Base-by-base conservation (phyloP, 1,140 invertebrate species). In the Lasioglossum baleicum region DNA sequence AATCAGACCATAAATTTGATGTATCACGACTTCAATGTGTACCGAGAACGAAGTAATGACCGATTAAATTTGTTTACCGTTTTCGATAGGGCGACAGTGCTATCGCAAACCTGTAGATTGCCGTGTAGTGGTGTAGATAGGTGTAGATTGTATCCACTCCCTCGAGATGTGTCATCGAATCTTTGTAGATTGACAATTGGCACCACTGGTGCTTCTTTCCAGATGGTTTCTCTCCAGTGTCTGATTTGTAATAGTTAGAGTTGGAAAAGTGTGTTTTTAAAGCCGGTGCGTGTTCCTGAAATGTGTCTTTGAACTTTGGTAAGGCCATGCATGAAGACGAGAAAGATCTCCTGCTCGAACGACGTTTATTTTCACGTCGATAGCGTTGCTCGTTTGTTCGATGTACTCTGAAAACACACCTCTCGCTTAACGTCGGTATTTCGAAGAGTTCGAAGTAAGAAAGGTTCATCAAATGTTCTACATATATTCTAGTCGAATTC, bases 221-320 rank as follows among this genome's bases (percentile, higher is more conserved):
- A 84, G 82, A 85, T 85, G 83, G 83, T 85, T 75, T 81, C 79
- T 81, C 79, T 85, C 65, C 83, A 75, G 83, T 85, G 79, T 84
- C 69, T 81, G 77, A 85, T 81, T 84, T 73, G 53, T 68, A 74
- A 67, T 63, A 58, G 73, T 74, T 53, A 58, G 80, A 67, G 44
- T 58, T 2, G 68, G 40, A 58, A 61, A 77, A 68, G 58, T 72
- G 48, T 66, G 69, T 13, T 71, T 81, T 84, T 31, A 63, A 26
- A 81, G 48, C 66, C 58, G 61, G 70, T 78, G 68, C 22, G 72
- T 56, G 44, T 61, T 35, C 60, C 56, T 81, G 74, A 85, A 78
- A 85, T 82, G 79, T 71, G 42, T 75, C 65, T 63, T 70, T 84
- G 56, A 85, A 65, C 53, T 61, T 74, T 76, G 67, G 83, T 85